A percentile compares a stretch with the other conserved stretches of the same genome.
Conservation (phyloP, 2,888 invertebrate species). For the Sericinus montela region DNA sequence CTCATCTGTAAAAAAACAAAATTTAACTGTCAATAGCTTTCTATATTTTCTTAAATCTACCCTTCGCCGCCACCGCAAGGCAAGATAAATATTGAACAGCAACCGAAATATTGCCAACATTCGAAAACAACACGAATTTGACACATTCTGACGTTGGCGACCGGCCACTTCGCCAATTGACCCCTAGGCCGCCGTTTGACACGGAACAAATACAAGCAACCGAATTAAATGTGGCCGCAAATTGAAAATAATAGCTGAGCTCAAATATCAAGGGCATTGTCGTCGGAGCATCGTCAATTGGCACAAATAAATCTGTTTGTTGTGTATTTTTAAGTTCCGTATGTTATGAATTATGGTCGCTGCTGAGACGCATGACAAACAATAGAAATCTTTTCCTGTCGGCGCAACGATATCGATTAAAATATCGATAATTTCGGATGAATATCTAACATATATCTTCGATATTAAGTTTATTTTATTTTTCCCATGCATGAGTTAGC, state of each 20-base stretch:
- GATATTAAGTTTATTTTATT: no score
- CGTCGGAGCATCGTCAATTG: slow-evolving; percentile 9
- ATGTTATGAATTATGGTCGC: not conserved
- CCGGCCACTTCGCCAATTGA: slow-evolving; percentile 28
- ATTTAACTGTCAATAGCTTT: no score
- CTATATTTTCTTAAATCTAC: no score
- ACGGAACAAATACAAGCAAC: slow-evolving; percentile 35
- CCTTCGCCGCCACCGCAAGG: no score
- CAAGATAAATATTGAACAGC: no score
- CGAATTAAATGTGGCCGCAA: slow-evolving; percentile 38
- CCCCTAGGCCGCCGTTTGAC: slow-evolving; percentile 36
- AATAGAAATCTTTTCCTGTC: not conserved
- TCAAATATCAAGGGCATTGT: slow-evolving; percentile 42
- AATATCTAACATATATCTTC: no score
- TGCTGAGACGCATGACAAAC: not conserved
- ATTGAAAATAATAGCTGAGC: slow-evolving; percentile 42
- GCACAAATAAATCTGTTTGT: slow-evolving; percentile 15
- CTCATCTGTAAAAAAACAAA: no score
- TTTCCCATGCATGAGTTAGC: no score
- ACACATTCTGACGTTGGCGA: slow-evolving; percentile 4
- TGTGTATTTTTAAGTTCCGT: slow-evolving; percentile 2
- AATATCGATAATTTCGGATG: no score
- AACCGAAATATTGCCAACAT: not conserved
- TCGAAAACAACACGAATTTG: not conserved
- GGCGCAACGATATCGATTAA: no score